Evolutionary conservation across 1,140 invertebrate species (phyloP), one percentile per base, ranked within the genome.

Genomic region (Drosophila bocki): DNA sequence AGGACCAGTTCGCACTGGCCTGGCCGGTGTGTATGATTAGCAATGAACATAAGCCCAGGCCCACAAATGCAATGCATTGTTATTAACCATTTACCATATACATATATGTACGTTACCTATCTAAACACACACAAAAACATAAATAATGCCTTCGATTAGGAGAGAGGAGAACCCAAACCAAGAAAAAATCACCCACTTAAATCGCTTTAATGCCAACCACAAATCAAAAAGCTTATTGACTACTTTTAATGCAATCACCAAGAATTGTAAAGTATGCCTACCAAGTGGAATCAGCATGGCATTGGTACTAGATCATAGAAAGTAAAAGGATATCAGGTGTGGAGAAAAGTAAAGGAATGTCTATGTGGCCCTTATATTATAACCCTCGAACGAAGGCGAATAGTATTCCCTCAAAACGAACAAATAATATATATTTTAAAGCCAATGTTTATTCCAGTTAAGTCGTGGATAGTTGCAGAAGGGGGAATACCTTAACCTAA

Each of bases 181-280:
- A 71, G 67, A 45, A 81, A 69, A 80, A 80, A 57, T 80, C 67
- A 70, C 77, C 63, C 64, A 63, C 80, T 70, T 60, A 85, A 84
- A 90, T 90, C 78, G 84, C 84, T 88, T 84, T 81, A 90, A 85
- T 45, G 68, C 68, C 72, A 78, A 80, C 68, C 69, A 90, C 64
- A 78, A 88, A 90, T 75, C 77, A 90, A 90, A 85, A 85, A 78
- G 85, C 85, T 90, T 88, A 84, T 90, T 78, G 54, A 78, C 75
- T 78, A 78, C 75, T 78, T 78, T 78, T 78, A 78, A 59, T 56
- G 58, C 67, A 35, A 72, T 39, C 32, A 7, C 37, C 4, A 50
- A 41, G 37, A 48, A 71, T 35, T 47, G 33, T 41, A 35, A 71
- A 48, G 44, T 63, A 37, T 62, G 42, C 63, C 63, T 62, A 70